Base-by-base conservation (phyloP, 1,140 invertebrate species). In the Nymphalis io region DNA sequence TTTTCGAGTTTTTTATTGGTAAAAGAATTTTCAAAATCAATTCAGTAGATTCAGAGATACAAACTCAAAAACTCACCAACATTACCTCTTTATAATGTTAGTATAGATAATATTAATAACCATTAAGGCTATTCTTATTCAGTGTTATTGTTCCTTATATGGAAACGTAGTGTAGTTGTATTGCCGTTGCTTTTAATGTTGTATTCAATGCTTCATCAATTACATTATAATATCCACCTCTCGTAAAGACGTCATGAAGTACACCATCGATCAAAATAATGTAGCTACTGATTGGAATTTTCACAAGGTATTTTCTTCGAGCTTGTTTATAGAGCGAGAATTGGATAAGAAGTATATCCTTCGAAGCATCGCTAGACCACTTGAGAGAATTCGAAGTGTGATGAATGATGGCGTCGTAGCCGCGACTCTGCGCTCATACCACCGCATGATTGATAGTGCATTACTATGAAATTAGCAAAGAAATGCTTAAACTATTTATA, bases 371-470 rank as follows among this genome's bases (percentile, higher is more conserved):
- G 82, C 70, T 81, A 80, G 80, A 85, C 82, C 83, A 90, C 86
- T 88, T 89, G 85, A 78, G 81, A 84, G 76, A 70, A 77, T 71
- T 89, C 84, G 85, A 88, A 87, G 83, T 88, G 82, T 90, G 87
- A 88, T 88, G 85, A 88, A 89, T 87, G 84, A 80, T 78, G 70
- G 73, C 66, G 75, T 80, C 73, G 75, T 58, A 72, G 72, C 58
- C 77, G 78, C 77, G 79, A 83, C 82, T 75, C 65, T 73, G 72
- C 80, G 75, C 78, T 40, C 71, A 70, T 63, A 59, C 67, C 69
- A 74, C 72, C 73, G 62, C 64, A 83, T 88, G 88, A 90, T 90
- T 88, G 88, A 90, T 90, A 84, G 80, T 79, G 76, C 68, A 85
- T 83, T 83, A 82, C 77, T 70, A 69, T 51, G 20, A 62, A 73